These are phyloP conservation scores for Iguana delicatissima DNA, from an alignment of 2,797 vertebrate species.

Conservation along the genomic window DNA sequence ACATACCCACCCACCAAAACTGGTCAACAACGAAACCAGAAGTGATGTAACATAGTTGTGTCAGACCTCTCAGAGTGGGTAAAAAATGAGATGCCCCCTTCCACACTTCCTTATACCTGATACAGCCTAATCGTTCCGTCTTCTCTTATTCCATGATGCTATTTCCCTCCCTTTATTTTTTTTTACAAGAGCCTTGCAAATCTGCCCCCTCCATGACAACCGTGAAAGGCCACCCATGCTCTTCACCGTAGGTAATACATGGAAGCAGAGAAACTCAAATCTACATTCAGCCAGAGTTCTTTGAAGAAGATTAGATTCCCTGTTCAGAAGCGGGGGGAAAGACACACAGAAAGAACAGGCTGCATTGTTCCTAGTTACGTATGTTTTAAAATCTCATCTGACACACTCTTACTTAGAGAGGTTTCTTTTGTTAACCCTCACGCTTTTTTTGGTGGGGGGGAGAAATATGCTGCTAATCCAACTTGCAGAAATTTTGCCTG, in stretches of 20 bases:
- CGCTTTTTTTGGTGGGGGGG: too few species aligned
- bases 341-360: background rate
- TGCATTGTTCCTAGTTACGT: background rate
- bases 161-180: too few species aligned
- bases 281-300: background rate
- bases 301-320: background rate
- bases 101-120: too few species aligned
- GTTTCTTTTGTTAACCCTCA: background rate
- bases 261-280: background rate
- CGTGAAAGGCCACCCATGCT: background rate
- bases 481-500: too few species aligned
- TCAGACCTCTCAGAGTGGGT: too few species aligned
- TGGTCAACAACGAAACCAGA: too few species aligned
- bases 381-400: background rate
- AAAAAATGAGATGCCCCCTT: too few species aligned
- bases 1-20: too few species aligned
- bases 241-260: background rate
- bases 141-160: background rate
- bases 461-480: background rate
- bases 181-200: background rate
- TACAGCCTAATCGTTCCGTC: background rate
- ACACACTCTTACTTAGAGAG: background rate
- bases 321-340: background rate
- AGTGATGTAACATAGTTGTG: too few species aligned
- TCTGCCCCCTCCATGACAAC: background rate